A percentile compares a stretch with the other conserved stretches of the same genome.
Conservation (phyloP, 64 coral and sea anemone species). For the Dendronephthya gigantea region DNA sequence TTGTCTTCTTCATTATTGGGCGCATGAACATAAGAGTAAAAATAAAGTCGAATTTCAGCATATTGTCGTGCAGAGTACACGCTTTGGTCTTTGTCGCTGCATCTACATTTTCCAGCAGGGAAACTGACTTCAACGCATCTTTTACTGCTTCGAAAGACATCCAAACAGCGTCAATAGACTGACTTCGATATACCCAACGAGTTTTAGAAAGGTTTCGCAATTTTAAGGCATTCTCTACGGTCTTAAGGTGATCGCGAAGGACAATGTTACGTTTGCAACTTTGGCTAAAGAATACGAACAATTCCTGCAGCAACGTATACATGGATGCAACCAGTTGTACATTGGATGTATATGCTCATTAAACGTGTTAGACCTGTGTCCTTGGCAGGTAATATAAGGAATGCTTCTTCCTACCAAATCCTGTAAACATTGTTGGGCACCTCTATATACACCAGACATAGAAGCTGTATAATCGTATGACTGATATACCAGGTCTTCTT, state of each 20-base stretch:
- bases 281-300: neutral
- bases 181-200: neutral
- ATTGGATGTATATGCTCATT: neutral
- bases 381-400: neutral
- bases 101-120: no score
- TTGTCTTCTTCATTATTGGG: no score
- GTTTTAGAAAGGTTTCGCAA: neutral
- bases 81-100: no score
- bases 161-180: neutral
- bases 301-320: neutral
- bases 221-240: neutral
- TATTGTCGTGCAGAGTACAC: no score
- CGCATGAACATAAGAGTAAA: no score
- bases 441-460: neutral
- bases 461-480: neutral
- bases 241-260: neutral
- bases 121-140: no score
- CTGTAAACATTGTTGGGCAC: neutral
- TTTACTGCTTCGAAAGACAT: neutral
- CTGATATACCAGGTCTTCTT: neutral
- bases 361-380: neutral
- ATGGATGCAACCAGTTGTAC: neutral
- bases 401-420: neutral
- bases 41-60: no score
- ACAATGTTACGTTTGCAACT: neutral